Evolutionary conservation across 2,113 vertebrate species (phyloP), one percentile per base, ranked within the genome.

Genomic region (Pandion haliaetus): DNA sequence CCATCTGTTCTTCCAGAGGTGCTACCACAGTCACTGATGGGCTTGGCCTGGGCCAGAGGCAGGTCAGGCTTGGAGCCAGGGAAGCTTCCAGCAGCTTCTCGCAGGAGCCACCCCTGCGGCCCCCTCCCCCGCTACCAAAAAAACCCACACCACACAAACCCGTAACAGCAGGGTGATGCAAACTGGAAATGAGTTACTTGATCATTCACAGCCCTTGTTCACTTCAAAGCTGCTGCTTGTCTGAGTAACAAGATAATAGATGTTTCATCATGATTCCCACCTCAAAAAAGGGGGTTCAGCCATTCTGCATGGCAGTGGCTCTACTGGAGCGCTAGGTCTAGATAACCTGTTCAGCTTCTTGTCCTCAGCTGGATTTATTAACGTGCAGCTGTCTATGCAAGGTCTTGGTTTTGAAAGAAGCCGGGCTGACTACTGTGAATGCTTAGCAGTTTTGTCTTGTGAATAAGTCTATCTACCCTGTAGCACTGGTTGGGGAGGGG

Each of bases 381-480:
- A 23, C 42, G 52, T 25, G 47, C 15, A 71, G 40, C 50, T 57
- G 42, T n/a, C 38, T 34, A 0, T 42, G 42, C 19, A 17, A 80
- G 42, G 31, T n/a, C 20, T 76, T 49, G 61, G n/a, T 92, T 54
- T 36, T 71, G 47, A n/a, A 72, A 11, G 38, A 49, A 47, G 21
- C 6, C 0, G 0, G 3, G 9, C 38, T 66, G 50, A 32, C 20
- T 25, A 5, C 9, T 47, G 23, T 19, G 34, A 47, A 38, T 8
- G 13, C 25, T 25, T 34, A 12, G 20, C 18, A 17, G 7, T 40
- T 36, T 11, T 49, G 34, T 44, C 7, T 59, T 32, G 28, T 0
- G 67, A 4, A 4, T 34, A 29, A 42, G 47, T 12, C 8, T 4
- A 0, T 25, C 32, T n/a, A 11, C 36, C 13, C 11, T 1, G 23